Evolutionary conservation across 2,888 invertebrate species (phyloP).

Genomic region (Plagodis dolabraria): DNA sequence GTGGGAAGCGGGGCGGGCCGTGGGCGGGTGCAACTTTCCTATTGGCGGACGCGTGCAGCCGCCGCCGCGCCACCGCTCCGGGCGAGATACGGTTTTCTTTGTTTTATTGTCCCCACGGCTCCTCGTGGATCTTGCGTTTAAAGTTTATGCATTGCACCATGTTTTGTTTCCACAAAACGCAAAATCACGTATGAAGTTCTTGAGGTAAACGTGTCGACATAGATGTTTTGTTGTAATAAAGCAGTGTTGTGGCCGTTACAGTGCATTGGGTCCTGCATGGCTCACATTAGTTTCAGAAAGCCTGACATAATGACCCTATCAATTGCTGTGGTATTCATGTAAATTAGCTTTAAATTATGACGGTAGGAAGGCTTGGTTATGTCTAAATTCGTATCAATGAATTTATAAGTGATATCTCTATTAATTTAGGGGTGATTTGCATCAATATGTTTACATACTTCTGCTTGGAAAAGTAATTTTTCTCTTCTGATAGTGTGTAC

Average conservation of each 20-base stretch:
- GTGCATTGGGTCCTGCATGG: slow-evolving; percentile 38
- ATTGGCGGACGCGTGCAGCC: slow-evolving; percentile 51
- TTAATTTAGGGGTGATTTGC: background rate
- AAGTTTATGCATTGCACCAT: slow-evolving; percentile 84
- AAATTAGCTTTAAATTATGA: slow-evolving; percentile 12
- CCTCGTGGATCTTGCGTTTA: slow-evolving; percentile 83
- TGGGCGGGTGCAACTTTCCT: slow-evolving; percentile 48
- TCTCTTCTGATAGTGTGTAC: too few relatives aligned
- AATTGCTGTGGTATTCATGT: slow-evolving; percentile 16
- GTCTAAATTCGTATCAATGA: slow-evolving; percentile 16
- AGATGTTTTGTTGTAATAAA: slow-evolving; percentile 53
- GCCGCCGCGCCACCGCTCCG: slow-evolving; percentile 61
- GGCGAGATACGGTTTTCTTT: slow-evolving; percentile 79
- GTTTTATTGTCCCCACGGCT: slow-evolving; percentile 84
- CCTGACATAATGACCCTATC: background rate
- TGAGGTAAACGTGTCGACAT: slow-evolving; percentile 73
- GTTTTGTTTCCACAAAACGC: slow-evolving; percentile 82
- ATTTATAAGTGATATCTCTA: slow-evolving; percentile 12
- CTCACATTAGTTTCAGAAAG: background rate
- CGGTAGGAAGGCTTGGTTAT: slow-evolving; percentile 12
- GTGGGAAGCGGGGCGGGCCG: slow-evolving; percentile 53
- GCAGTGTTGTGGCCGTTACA: slow-evolving; percentile 60
- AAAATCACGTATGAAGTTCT: slow-evolving; percentile 80
- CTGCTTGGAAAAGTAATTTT: too few relatives aligned
- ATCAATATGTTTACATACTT: too few relatives aligned